A percentile compares a stretch with the other conserved stretches of the same genome.
phyloP scores from a whole-genome alignment of 2,797 vertebrate genomes.

The Mormyrops attenuatus region DNA sequence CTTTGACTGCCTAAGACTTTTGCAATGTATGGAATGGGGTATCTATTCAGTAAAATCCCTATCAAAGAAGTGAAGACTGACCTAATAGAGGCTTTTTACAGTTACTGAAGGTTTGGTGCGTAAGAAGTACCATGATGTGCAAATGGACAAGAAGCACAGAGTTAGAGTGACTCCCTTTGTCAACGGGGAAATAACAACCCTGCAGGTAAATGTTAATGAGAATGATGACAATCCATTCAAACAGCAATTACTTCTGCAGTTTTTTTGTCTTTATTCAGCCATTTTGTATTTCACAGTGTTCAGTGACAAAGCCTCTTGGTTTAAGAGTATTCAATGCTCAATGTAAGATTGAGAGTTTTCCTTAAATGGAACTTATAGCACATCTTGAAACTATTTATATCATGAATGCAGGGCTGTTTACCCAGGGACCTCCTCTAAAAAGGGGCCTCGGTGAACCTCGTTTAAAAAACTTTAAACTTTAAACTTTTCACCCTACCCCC shows the following conservation, averaged over 20 bases:
- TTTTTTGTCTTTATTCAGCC: not conserved
- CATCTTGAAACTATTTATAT: not conserved
- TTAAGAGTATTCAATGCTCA: not conserved
- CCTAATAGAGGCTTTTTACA: constrained; percentile 40
- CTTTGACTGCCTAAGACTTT: not conserved
- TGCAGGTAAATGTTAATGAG: constrained; percentile 55
- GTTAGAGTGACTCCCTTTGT: constrained; percentile 72
- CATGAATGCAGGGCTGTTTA: not conserved
- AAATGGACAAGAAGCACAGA: constrained; percentile 40
- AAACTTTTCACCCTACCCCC: not conserved
- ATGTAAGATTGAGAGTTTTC: not conserved
- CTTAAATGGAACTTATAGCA: not conserved
- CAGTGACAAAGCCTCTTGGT: not conserved
- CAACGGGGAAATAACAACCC: constrained; percentile 55
- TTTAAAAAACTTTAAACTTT: not conserved
- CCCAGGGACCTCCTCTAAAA: not conserved
- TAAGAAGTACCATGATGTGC: constrained; percentile 48
- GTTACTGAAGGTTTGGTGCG: constrained; percentile 64
- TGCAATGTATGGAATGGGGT: not conserved
- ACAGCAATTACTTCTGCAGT: not conserved
- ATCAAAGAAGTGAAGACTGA: not conserved
- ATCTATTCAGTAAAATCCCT: not conserved
- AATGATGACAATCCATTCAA: not conserved
- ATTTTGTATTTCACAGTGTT: not conserved
- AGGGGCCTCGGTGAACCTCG: not conserved